Evolutionary conservation across 2,797 vertebrate species (phyloP), one percentile per base, ranked within the genome.

Genomic region (Sebastiscus tertius): DNA sequence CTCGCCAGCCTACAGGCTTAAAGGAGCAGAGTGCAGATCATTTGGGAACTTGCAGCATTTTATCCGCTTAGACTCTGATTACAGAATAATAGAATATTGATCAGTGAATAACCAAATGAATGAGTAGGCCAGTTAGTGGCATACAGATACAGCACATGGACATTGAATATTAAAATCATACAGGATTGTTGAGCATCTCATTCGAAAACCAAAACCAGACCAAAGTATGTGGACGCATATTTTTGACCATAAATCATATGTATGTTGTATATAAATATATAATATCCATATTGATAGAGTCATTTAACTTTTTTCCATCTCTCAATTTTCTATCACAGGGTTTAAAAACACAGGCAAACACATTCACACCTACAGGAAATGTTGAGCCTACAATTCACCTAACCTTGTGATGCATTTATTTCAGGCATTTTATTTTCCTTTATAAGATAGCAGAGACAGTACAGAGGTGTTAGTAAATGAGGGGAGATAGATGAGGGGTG

Each of bases 41-140:
- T 78, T 46, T 72, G 75, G 84, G 74, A 74, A 42, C 26, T 59
- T 59, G 75, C 85, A 68, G 61, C 75, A 80, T 85, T 88, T 80
- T 65, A 70, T 33, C 29, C 56, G 5, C 2, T 8, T 58, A 62
- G 62, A 73, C 59, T 85, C 71, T 88, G 75, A 87, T 88, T 80
- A 82, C 74, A 81, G 74, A 79, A 85, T 92, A 90, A 91, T 85
- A 81, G 69, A 83, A 84, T 89, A 93, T 85, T 81, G 88, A 92
- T 86, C 77, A n/a, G 59, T 49, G 14, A 36, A 59, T 18, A 33
- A 58, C 26, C 13, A 36, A 74, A 69, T 79, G 22, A 80, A 74
- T 34, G 4, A 72, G 29, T 33, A 4, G 60, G 65, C 22, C 29
- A 26, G 33, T 77, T 46, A 13, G 42, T 27, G 22, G n/a, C 5